Percentiles rank a stretch among this genome's conserved stretches.
Evolutionary conservation across 2,113 vertebrate genomes (phyloP).

Genomic region (Ophthalmolycus amberensis): DNA sequence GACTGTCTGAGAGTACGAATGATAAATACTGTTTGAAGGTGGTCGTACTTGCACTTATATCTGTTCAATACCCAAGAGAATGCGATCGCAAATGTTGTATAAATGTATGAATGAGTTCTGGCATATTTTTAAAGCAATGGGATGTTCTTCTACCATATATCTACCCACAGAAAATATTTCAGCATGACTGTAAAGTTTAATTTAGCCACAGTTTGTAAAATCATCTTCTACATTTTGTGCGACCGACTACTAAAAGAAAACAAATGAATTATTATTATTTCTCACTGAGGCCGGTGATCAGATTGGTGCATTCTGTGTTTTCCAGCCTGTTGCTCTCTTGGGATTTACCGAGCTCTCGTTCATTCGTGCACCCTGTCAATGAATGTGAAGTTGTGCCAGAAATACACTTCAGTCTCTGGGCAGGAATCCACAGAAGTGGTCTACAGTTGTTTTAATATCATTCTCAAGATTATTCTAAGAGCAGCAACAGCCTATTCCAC

Average conservation of each 20-base stretch:
- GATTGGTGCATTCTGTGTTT: slow-evolving; percentile 6
- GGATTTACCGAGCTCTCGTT: slow-evolving; percentile 20
- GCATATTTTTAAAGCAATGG: background rate
- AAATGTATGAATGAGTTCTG: background rate
- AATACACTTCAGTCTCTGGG: slow-evolving; percentile 39
- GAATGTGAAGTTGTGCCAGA: slow-evolving; percentile 44
- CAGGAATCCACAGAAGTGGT: slow-evolving; percentile 46
- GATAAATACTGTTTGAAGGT: background rate
- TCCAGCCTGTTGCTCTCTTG: slow-evolving; percentile 15
- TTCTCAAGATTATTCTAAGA: background rate
- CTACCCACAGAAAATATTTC: background rate
- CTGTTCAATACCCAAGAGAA: background rate
- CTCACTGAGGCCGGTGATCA: background rate
- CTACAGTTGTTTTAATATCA: slow-evolving; percentile 52
- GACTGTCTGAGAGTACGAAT: background rate
- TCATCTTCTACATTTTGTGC: background rate
- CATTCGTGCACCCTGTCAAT: slow-evolving; percentile 38
- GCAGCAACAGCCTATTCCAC: slow-evolving; percentile 18
- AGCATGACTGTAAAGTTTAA: background rate
- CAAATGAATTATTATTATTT: background rate
- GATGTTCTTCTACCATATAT: background rate
- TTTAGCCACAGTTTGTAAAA: background rate
- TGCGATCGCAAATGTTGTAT: background rate
- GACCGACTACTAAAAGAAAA: background rate
- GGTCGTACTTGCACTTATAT: background rate